Conservation (phyloP, 2,888 invertebrate genomes). For the Trichogramma evanescens region DNA sequence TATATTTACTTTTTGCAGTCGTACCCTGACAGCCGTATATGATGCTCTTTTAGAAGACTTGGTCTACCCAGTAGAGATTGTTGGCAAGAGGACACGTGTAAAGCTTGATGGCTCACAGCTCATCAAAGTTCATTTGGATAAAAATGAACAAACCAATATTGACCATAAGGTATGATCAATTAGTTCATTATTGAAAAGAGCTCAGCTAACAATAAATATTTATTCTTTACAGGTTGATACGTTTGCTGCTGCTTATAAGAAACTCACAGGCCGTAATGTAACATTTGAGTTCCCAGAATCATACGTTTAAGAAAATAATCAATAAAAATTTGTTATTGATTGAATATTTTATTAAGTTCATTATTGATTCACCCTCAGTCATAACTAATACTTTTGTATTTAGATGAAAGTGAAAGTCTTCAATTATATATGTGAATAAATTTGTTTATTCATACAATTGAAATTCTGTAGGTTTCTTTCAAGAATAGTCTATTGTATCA, state of each 20-base stretch:
- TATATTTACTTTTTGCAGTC: conserved; percentile 45
- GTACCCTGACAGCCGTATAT: conserved; percentile 95
- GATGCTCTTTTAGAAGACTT: conserved; percentile 95
- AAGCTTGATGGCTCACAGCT: conserved; percentile 93
- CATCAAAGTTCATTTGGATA: conserved; percentile 96
- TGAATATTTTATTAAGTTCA: no score
- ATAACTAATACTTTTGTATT: no score
- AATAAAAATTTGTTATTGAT: no score
- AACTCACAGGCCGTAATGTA: conserved; percentile 97
- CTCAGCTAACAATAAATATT: neutral
- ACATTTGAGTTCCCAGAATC: conserved; percentile 99
- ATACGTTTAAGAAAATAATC: conserved; percentile 64
- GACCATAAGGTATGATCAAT: conserved; percentile 82
- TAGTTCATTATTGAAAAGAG: no score
- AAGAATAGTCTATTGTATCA: no score
- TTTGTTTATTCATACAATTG: no score
- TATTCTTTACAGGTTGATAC: conserved; percentile 80
- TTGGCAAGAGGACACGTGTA: conserved; percentile 94
- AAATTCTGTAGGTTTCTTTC: no score
- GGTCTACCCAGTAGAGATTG: conserved; percentile 98
- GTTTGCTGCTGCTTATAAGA: conserved; percentile 97
- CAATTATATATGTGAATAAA: no score
- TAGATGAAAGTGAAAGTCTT: no score
- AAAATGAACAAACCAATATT: conserved; percentile 97
- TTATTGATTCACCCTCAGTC: no score